Base-by-base conservation (phyloP, 2,797 vertebrate genomes). In the Austrolebias charrua region DNA sequence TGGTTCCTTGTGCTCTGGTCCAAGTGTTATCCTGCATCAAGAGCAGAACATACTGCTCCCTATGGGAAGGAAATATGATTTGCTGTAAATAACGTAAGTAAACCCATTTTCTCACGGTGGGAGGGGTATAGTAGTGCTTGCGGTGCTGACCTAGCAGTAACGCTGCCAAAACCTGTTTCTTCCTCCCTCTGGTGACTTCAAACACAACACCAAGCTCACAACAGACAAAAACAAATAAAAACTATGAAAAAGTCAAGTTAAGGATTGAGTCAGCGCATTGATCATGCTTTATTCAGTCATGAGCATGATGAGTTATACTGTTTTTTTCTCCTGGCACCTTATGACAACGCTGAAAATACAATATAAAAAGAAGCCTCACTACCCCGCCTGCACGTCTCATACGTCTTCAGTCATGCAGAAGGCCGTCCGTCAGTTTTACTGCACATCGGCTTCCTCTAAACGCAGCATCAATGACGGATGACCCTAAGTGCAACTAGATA, bases 361-460 rank as follows among this genome's bases (percentile, higher is more conserved):
- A 84, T 78, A 69, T n/a, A 75, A 72, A 78, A 67, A 72, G 78
- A 67, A 70, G 66, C 47, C 58, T 63, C 72, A 67, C 60, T 52
- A 54, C 73, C 66, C 69, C 0, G 42, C 71, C 80, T 66, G 72
- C 31, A 19, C 15, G 75, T 70, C 82, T 87, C 88, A 79, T 89
- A 84, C 71, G 79, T 90, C 88, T 83, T 80, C 87, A 86, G 74
- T 82, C 87, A 88, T 84, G 89, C 80, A 49, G 83, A 89, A 91
- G 81, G 80, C 82, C 84, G 84, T 92, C 86, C 76, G 62, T 93
- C 89, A 92, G 75, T 90, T 93, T 92, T 91, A 93, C 88, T 87
- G 89, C 88, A 84, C 81, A 81, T 78, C 71, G 84, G 85, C 88
- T 88, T 90, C 86, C 86, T 75, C 73, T 81, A 79, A 69, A 69